Evolutionary conservation across 2,888 invertebrate species (phyloP).

Genomic region (Automeris io): DNA sequence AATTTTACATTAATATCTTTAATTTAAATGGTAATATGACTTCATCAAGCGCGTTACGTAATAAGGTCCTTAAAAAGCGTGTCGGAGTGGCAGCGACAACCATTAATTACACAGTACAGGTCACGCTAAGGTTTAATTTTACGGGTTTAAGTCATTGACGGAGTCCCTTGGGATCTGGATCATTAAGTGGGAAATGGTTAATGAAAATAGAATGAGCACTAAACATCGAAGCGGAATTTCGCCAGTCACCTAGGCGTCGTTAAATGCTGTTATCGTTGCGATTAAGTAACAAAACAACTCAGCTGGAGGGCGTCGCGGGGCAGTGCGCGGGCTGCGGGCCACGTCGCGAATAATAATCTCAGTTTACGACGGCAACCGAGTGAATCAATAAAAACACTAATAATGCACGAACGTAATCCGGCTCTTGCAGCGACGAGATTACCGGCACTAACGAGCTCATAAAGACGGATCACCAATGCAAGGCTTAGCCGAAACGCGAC

Average conservation of each 20-base stretch:
- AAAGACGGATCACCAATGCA: slow-evolving; percentile 72
- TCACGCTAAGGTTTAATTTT: slow-evolving; percentile 71
- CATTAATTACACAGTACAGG: slow-evolving; percentile 51
- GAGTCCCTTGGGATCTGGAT: slow-evolving; percentile 71
- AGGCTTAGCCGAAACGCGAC: slow-evolving; percentile 57
- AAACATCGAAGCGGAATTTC: slow-evolving; percentile 75
- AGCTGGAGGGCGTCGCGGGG: slow-evolving; percentile 44
- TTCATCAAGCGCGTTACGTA: slow-evolving; percentile 2
- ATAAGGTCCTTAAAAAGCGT: slow-evolving; percentile 4
- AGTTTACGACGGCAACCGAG: slow-evolving; percentile 75
- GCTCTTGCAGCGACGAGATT: slow-evolving; percentile 71
- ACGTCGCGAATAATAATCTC: slow-evolving; percentile 75
- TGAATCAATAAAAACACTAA: slow-evolving; percentile 78
- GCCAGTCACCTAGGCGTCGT: slow-evolving; percentile 77
- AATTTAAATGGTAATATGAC: neutral
- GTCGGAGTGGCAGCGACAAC: slow-evolving; percentile 27
- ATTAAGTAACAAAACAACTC: slow-evolving; percentile 76
- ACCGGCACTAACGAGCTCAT: slow-evolving; percentile 75
- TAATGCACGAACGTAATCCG: slow-evolving; percentile 75
- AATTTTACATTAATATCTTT: no score
- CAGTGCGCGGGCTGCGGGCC: slow-evolving; percentile 24
- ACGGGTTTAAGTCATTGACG: slow-evolving; percentile 67
- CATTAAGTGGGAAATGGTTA: slow-evolving; percentile 77
- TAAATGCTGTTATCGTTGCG: slow-evolving; percentile 76
- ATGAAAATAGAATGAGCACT: slow-evolving; percentile 77